A percentile compares a stretch with the other conserved stretches of the same genome.
phyloP scores from a whole-genome alignment of 2,113 vertebrate genomes.

The Micromys minutus region DNA sequence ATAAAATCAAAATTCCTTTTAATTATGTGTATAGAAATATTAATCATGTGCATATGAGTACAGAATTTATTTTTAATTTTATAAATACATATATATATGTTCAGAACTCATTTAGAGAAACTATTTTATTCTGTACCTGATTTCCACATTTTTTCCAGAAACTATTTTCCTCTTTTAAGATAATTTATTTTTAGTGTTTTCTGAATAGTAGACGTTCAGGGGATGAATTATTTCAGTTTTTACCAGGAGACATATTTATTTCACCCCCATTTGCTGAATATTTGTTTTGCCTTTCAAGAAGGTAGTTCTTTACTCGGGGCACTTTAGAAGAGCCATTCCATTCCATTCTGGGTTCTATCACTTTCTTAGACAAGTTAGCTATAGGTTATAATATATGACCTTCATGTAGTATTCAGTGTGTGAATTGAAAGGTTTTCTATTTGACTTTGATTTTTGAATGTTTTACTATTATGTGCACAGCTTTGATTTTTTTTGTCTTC shows the following conservation, averaged over 20 bases:
- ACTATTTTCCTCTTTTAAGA: constrained; percentile 36
- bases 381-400: background rate
- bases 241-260: constrained; percentile 51
- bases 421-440: constrained; percentile 45
- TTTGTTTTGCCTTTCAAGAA: constrained; percentile 25
- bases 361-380: constrained; percentile 33
- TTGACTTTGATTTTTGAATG: background rate
- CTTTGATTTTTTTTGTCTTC: constrained; percentile 47
- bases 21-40: too few species aligned
- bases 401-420: background rate
- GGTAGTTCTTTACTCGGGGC: constrained; percentile 9
- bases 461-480: background rate
- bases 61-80: background rate
- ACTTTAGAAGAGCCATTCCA: background rate
- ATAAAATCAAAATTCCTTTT: too few species aligned
- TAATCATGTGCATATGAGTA: too few species aligned
- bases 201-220: background rate
- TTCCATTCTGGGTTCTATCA: constrained; percentile 28
- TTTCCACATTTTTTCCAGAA: constrained; percentile 41
- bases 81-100: background rate
- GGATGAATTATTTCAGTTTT: constrained; percentile 43
- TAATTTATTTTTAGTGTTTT: constrained; percentile 31
- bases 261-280: constrained; percentile 24
- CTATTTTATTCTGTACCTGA: background rate
- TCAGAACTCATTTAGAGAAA: constrained; percentile 11